phyloP scores from a whole-genome alignment of 2,797 vertebrate genomes.

The Rhinella marina region DNA sequence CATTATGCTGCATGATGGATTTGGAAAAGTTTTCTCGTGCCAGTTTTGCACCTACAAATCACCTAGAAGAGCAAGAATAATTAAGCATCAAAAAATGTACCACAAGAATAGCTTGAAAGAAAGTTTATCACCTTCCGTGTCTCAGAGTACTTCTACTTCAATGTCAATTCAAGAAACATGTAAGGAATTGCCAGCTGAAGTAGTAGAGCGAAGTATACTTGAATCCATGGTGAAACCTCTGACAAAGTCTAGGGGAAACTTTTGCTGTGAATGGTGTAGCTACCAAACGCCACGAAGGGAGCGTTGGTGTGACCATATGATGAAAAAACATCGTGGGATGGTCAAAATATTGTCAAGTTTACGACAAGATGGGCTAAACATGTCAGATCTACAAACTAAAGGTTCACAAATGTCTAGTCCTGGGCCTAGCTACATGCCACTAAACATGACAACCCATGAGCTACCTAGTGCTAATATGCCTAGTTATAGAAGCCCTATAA shows the following conservation, averaged over 20 bases:
- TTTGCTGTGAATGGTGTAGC: slow-evolving; percentile 96
- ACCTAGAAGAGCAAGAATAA: slow-evolving; percentile 88
- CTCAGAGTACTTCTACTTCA: slow-evolving; percentile 75
- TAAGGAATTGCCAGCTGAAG: slow-evolving; percentile 80
- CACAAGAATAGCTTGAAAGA: slow-evolving; percentile 83
- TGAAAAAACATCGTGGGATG: slow-evolving; percentile 95
- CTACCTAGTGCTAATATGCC: slow-evolving; percentile 73
- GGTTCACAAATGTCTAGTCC: slow-evolving; percentile 80
- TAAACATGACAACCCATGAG: slow-evolving; percentile 78
- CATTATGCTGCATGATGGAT: slow-evolving; percentile 85
- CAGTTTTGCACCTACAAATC: slow-evolving; percentile 97
- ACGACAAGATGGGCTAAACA: slow-evolving; percentile 78
- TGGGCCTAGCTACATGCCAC: slow-evolving; percentile 78
- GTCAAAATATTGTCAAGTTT: slow-evolving; percentile 90
- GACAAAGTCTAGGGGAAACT: slow-evolving; percentile 83
- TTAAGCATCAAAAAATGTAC: slow-evolving; percentile 96
- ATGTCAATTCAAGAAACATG: slow-evolving; percentile 79
- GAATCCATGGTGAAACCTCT: slow-evolving; percentile 80
- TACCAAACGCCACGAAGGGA: slow-evolving; percentile 92
- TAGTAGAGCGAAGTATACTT: slow-evolving; percentile 74
- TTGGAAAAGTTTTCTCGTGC: slow-evolving; percentile 94
- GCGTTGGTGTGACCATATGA: slow-evolving; percentile 93
- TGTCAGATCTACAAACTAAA: slow-evolving; percentile 81
- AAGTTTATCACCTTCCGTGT: slow-evolving; percentile 73
- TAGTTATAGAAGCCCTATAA: slow-evolving; percentile 74